phyloP scores from a whole-genome alignment of 2,113 vertebrate species.

The Cololabis saira region DNA sequence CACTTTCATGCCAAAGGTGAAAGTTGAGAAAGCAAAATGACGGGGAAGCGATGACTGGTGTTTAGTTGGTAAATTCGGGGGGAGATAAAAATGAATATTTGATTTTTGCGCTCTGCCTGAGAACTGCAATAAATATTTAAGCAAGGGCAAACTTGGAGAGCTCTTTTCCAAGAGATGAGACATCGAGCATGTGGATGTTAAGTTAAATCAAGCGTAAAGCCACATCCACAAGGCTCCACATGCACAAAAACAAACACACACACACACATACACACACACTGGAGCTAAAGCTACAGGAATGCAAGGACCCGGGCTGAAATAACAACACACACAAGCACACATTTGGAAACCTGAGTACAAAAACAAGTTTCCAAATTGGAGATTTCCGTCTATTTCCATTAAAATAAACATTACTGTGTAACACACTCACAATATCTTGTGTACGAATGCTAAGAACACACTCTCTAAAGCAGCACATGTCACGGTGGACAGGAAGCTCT shows the following conservation, averaged over 20 bases:
- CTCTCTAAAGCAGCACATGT: too few species aligned
- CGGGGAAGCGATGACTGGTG: conserved; percentile 22
- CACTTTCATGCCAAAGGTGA: conserved; percentile 31
- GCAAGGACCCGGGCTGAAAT: not conserved
- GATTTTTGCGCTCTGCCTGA: conserved; percentile 54
- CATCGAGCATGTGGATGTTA: conserved; percentile 3
- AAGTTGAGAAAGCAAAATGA: conserved; percentile 18
- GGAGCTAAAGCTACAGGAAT: not conserved
- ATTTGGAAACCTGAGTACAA: conserved; percentile 28
- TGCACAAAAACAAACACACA: not conserved
- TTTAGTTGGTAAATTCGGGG: conserved; percentile 59
- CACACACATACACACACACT: conserved; percentile 19
- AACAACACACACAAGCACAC: not conserved
- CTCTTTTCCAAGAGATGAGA: conserved; percentile 40
- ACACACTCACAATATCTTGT: conserved; percentile 22
- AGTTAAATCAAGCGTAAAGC: conserved; percentile 22
- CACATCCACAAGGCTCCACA: not conserved
- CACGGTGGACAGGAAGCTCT: too few species aligned
- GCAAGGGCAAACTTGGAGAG: conserved; percentile 37
- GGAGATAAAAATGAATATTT: conserved; percentile 67
- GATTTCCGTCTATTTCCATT: conserved; percentile 39
- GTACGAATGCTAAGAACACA: not conserved
- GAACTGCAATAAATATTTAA: conserved; percentile 71
- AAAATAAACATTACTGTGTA: conserved; percentile 49
- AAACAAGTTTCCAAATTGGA: conserved; percentile 30